Percentiles rank a stretch among this genome's conserved stretches.
phyloP scores from a whole-genome alignment of 2,797 vertebrate genomes.

The Tinamus major region DNA sequence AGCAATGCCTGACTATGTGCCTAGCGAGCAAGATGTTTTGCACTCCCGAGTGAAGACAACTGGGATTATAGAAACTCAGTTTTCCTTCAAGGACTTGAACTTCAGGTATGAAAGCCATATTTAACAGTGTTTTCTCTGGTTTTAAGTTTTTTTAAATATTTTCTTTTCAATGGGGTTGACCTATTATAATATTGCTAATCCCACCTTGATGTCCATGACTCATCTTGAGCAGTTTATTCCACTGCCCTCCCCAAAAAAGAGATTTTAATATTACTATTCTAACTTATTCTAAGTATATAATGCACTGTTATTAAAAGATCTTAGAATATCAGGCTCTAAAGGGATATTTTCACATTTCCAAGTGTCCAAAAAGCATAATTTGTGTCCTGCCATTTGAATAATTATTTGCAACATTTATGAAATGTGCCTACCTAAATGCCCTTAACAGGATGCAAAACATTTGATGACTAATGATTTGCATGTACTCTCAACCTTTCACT shows the following conservation, averaged over 20 bases:
- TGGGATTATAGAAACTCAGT: conserved; percentile 82
- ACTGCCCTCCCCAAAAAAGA: neutral
- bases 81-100: conserved; percentile 83
- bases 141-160: neutral
- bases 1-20: conserved; percentile 72
- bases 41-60: conserved; percentile 82
- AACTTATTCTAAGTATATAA: neutral
- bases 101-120: conserved; percentile 73
- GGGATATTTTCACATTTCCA: conserved; percentile 4
- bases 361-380: conserved; percentile 37
- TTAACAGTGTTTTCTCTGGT: neutral
- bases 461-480: conserved; percentile 34
- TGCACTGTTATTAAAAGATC: neutral
- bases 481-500: conserved; percentile 8
- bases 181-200: neutral
- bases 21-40: conserved; percentile 80
- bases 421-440: conserved; percentile 32
- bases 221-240: neutral
- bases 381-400: conserved; percentile 31
- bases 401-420: conserved; percentile 28
- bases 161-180: neutral
- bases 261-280: neutral
- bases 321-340: neutral
- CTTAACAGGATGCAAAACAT: conserved; percentile 30
- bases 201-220: neutral